A percentile compares a stretch with the other conserved stretches of the same genome.
Conservation (phyloP, 2,888 invertebrate species). For the Drosophila melanosoma region DNA sequence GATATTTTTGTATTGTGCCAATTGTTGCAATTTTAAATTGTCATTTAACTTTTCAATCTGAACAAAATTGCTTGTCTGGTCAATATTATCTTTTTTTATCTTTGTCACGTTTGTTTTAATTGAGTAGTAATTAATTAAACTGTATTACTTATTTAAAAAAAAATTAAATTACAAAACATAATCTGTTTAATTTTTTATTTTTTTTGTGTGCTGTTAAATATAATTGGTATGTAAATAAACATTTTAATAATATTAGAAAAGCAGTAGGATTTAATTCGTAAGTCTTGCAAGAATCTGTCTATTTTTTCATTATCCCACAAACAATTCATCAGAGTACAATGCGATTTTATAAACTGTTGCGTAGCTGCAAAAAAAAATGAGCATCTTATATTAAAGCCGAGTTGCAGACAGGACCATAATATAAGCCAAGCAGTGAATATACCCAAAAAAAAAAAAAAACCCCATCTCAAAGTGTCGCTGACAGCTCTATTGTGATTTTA, state of each 20-base stretch:
- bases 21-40: not conserved
- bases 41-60: not conserved
- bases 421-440: slow-evolving; percentile 13
- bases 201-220: not conserved
- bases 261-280: not conserved
- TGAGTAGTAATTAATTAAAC: not conserved
- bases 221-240: not conserved
- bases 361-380: not conserved
- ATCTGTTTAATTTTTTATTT: not conserved
- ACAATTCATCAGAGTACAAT: slow-evolving; percentile 15
- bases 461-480: slow-evolving; percentile 72
- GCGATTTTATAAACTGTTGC: slow-evolving; percentile 36
- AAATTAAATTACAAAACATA: not conserved
- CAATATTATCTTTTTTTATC: not conserved
- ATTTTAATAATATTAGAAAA: not conserved
- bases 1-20: not conserved
- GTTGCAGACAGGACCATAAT: slow-evolving; percentile 19
- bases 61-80: not conserved
- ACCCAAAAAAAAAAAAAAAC: slow-evolving; percentile 29
- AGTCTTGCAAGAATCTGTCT: not conserved
- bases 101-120: not conserved
- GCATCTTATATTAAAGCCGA: slow-evolving; percentile 33
- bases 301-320: not conserved
- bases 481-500: slow-evolving; percentile 77
- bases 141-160: not conserved